Evolutionary conservation across 2,797 vertebrate species (phyloP).

Genomic region (Gambusia yucatana): DNA sequence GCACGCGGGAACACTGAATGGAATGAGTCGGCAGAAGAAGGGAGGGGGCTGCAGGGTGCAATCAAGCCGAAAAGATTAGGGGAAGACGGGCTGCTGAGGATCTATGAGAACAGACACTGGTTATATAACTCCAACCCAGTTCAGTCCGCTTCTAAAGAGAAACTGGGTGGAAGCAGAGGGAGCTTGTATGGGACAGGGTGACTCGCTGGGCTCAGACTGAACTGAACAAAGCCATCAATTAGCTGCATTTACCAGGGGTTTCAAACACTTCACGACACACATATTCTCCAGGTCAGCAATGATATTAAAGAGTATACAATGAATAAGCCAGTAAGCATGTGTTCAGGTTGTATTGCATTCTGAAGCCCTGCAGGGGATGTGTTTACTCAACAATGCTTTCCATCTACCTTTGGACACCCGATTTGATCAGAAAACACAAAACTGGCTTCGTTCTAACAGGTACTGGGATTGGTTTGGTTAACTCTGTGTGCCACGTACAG

Average conservation of each 20-base stretch:
- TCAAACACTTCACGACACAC: constrained; percentile 22
- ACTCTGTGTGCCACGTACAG: constrained; percentile 8
- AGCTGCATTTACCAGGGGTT: constrained; percentile 24
- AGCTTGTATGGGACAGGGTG: constrained; percentile 35
- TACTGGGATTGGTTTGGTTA: constrained; percentile 35
- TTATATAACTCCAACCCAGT: constrained; percentile 80
- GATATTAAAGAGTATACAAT: neutral
- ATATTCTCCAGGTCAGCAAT: constrained; percentile 11
- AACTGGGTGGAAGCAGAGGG: constrained; percentile 37
- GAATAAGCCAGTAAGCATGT: neutral
- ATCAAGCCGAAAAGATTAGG: constrained; percentile 83
- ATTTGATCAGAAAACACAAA: constrained; percentile 32
- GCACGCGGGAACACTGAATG: constrained; percentile 51
- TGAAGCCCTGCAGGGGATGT: constrained; percentile 7
- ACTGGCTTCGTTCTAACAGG: neutral
- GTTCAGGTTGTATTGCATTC: neutral
- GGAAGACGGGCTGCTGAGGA: constrained; percentile 75
- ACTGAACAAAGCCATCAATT: constrained; percentile 37
- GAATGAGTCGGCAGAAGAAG: constrained; percentile 62
- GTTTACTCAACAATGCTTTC: constrained; percentile 39
- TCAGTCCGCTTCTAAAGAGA: constrained; percentile 56
- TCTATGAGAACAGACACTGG: constrained; percentile 76
- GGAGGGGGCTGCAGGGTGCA: constrained; percentile 66
- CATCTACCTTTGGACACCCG: constrained; percentile 22
- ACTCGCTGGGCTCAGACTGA: constrained; percentile 38